Evolutionary conservation across 2,113 vertebrate genomes (phyloP).

Genomic region (Pelecanus crispus): DNA sequence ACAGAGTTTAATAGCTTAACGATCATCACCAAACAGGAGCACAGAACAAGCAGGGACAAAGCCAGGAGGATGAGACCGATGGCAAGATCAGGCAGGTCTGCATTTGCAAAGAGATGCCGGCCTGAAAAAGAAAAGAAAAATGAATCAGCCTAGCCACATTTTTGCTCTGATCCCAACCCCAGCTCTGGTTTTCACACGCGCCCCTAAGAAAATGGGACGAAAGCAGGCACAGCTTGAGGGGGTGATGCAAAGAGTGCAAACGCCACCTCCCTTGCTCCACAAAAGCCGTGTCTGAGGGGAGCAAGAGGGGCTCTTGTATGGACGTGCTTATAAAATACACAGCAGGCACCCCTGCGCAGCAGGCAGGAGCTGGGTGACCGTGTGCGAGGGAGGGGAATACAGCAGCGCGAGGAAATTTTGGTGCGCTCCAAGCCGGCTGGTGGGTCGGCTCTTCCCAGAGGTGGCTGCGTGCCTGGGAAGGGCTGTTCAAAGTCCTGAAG

Average conservation of each 20-base stretch:
- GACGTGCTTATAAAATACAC: neutral
- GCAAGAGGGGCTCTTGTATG: neutral
- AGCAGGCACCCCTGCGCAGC: fast-evolving
- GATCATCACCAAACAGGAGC: constrained; percentile 89
- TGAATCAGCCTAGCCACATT: neutral
- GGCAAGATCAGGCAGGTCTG: constrained; percentile 77
- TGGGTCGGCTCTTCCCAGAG: neutral
- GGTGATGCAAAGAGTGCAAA: neutral
- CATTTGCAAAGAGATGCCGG: constrained; percentile 79
- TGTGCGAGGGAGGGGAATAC: neutral
- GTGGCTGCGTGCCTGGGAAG: neutral
- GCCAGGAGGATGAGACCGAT: constrained; percentile 89
- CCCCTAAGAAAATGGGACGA: neutral
- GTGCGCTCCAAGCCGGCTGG: neutral
- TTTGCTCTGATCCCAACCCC: neutral
- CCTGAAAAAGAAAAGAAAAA: constrained; percentile 70
- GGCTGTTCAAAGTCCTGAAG: neutral
- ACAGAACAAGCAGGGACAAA: constrained; percentile 83
- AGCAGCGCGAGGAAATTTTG: neutral
- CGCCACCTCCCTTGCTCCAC: neutral
- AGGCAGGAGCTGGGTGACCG: neutral
- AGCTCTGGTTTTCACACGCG: neutral
- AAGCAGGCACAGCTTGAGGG: neutral
- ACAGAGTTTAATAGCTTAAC: constrained; percentile 96
- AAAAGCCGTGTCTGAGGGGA: neutral